Conservation (phyloP, 2,888 invertebrate species). For the Coenonympha glycerion region DNA sequence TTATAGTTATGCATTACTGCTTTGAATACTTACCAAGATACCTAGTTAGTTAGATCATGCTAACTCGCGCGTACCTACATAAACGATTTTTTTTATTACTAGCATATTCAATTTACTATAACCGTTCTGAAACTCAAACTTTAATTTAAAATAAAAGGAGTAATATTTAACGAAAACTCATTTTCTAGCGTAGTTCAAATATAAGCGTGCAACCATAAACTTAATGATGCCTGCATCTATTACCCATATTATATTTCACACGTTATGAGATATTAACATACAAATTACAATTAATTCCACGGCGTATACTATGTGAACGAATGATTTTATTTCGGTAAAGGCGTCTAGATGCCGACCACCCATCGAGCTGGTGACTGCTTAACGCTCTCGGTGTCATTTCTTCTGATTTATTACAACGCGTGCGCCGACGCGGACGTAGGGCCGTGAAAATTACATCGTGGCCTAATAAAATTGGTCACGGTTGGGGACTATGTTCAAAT, state of each 20-base stretch:
- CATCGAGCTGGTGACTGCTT: constrained; percentile 67
- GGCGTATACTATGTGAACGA: constrained; percentile 44
- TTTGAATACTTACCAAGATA: neutral
- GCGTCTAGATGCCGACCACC: constrained; percentile 63
- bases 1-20: too few relatives aligned
- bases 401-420: constrained; percentile 70
- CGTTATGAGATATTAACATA: constrained; percentile 13
- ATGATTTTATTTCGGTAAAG: constrained; percentile 65
- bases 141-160: too few relatives aligned
- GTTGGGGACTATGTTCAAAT: too few relatives aligned
- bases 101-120: too few relatives aligned
- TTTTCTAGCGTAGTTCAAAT: neutral
- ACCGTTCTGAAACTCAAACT: too few relatives aligned
- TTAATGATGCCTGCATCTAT: too few relatives aligned
- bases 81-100: too few relatives aligned
- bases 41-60: neutral
- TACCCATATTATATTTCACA: too few relatives aligned
- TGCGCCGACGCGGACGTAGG: constrained; percentile 47
- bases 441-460: constrained; percentile 39
- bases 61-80: too few relatives aligned
- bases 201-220: neutral
- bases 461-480: constrained; percentile 30
- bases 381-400: constrained; percentile 68
- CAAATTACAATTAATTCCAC: constrained; percentile 16
- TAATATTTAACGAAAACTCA: neutral